A percentile compares a stretch with the other conserved stretches of the same genome.
Conservation (phyloP, 1,140 invertebrate species). For the Heterodera carotae region DNA sequence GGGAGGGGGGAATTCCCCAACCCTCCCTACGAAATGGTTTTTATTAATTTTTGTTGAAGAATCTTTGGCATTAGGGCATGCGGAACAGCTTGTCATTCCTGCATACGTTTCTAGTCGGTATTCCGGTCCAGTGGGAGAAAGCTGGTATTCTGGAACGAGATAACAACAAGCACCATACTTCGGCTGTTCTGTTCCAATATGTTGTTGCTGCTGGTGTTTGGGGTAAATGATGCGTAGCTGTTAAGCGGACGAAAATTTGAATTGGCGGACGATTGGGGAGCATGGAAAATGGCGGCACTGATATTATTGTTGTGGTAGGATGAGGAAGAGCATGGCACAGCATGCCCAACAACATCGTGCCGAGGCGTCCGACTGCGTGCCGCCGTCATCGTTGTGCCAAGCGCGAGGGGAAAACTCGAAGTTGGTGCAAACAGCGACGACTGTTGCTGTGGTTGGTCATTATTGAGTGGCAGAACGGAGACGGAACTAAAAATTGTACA, state of each 20-base stretch:
- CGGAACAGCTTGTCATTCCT: too few species aligned
- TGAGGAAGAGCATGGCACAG: background rate
- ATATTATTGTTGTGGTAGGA: slow-evolving; percentile 7
- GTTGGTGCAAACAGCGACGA: background rate
- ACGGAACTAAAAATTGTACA: slow-evolving; percentile 30
- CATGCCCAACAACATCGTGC: background rate
- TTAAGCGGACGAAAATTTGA: background rate
- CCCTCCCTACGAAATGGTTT: too few species aligned
- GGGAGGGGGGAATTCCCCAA: too few species aligned
- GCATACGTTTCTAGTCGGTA: too few species aligned
- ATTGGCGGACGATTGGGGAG: background rate
- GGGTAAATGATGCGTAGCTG: slow-evolving; percentile 2
- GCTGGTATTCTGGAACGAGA: too few species aligned
- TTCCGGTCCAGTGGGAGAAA: too few species aligned
- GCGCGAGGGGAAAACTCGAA: background rate
- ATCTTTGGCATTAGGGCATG: too few species aligned
- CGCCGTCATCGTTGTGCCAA: too few species aligned
- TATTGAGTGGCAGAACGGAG: slow-evolving; percentile 24
- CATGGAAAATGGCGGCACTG: background rate
- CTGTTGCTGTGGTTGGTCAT: background rate
- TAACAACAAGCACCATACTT: background rate
- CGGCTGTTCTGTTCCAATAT: background rate
- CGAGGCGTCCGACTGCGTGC: background rate
- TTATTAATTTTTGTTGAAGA: too few species aligned
- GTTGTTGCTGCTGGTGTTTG: background rate